A percentile compares a stretch with the other conserved stretches of the same genome.
Conservation (phyloP, 2,113 vertebrate genomes). For the Monarcha castaneiventris region DNA sequence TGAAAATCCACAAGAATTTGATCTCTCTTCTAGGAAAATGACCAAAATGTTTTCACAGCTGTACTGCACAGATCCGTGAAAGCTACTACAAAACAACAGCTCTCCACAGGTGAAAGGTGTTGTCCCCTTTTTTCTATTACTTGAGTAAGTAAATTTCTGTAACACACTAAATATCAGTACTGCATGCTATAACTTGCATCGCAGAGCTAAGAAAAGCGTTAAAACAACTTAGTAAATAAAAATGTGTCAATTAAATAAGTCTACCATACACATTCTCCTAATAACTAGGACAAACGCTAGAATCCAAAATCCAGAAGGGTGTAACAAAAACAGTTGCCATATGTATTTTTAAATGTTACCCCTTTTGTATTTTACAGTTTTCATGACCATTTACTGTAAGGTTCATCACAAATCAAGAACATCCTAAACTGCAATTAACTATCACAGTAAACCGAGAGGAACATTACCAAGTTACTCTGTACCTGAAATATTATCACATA, state of each 20-base stretch:
- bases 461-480: neutral
- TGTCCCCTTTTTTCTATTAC: neutral
- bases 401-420: neutral
- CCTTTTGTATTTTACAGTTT: neutral
- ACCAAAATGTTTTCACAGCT: neutral
- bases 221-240: neutral
- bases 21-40: neutral
- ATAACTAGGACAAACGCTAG: neutral
- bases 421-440: slow-evolving; percentile 16
- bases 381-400: neutral
- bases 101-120: neutral
- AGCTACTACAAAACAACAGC: neutral
- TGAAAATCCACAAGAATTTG: neutral
- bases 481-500: neutral
- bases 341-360: neutral
- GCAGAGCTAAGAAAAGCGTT: neutral
- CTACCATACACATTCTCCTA: neutral
- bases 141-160: neutral
- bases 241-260: neutral
- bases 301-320: neutral
- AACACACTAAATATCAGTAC: neutral
- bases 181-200: neutral
- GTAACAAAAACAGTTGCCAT: neutral
- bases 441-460: neutral
- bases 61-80: neutral